A percentile compares a stretch with the other conserved stretches of the same genome.
These are phyloP conservation scores for Dyspetes luteomarginatus DNA, from an alignment of 2,888 invertebrate genomes.

Conservation along the genomic window DNA sequence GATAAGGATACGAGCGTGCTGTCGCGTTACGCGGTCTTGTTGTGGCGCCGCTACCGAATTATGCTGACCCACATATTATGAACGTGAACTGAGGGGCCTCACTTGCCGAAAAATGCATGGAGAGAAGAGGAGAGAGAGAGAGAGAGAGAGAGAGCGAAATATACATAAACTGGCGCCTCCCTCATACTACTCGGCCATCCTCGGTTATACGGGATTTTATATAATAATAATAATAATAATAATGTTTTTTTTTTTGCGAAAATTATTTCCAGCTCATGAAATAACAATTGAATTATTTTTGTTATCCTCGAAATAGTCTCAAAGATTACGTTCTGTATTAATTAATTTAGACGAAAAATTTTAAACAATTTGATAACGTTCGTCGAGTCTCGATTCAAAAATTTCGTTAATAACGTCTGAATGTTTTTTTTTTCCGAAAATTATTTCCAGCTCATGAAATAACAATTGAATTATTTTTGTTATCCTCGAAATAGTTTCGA, in stretches of 20 bases:
- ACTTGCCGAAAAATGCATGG: slow-evolving; percentile 50
- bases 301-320: no score
- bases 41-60: slow-evolving; percentile 78
- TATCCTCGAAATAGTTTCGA: no score
- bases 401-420: no score
- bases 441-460: no score
- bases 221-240: neutral
- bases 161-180: slow-evolving; percentile 56
- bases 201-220: slow-evolving; percentile 43
- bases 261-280: neutral
- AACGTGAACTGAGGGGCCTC: slow-evolving; percentile 49
- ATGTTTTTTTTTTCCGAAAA: no score
- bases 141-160: neutral
- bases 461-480: no score
- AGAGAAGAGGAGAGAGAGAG: slow-evolving; percentile 1
- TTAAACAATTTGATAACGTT: no score
- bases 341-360: no score
- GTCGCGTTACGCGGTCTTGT: slow-evolving; percentile 72
- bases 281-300: no score
- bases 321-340: no score
- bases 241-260: neutral
- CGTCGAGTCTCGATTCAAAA: no score
- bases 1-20: slow-evolving; percentile 71
- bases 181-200: slow-evolving; percentile 48
- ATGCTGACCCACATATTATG: slow-evolving; percentile 78